Percentiles rank a stretch among this genome's conserved stretches.
Evolutionary conservation across 2,797 vertebrate species (phyloP).

Genomic region (Poeciliopsis gracilis): DNA sequence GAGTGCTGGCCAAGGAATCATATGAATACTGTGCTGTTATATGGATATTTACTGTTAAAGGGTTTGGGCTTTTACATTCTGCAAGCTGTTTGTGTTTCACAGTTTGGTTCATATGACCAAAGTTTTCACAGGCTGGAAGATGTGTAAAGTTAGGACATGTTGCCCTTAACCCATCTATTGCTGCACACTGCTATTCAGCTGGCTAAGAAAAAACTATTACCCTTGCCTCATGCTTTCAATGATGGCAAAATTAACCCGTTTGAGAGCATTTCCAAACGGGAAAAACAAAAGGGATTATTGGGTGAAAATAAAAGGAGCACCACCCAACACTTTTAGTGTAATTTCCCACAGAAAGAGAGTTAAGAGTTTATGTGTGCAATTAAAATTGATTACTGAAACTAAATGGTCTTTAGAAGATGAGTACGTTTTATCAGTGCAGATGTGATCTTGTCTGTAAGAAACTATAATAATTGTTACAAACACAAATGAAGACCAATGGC

Average conservation of each 20-base stretch:
- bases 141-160: neutral
- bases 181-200: neutral
- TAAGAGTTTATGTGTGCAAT: neutral
- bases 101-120: neutral
- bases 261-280: neutral
- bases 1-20: neutral
- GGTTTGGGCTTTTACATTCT: constrained; percentile 2
- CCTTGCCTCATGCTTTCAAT: neutral
- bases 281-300: neutral
- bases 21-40: neutral
- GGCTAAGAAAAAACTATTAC: neutral
- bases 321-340: neutral
- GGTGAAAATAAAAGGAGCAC: neutral
- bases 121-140: neutral
- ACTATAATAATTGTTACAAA: constrained; percentile 4
- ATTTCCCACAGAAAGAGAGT: neutral
- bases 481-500: constrained; percentile 3
- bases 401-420: constrained; percentile 4
- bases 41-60: constrained; percentile 9
- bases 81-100: no score
- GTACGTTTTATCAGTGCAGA: constrained; percentile 9
- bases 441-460: neutral
- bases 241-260: neutral
- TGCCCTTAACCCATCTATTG: neutral
- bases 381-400: constrained; percentile 16